phyloP scores from a whole-genome alignment of 2,888 invertebrate genomes.

The Ormyrus rosae region DNA sequence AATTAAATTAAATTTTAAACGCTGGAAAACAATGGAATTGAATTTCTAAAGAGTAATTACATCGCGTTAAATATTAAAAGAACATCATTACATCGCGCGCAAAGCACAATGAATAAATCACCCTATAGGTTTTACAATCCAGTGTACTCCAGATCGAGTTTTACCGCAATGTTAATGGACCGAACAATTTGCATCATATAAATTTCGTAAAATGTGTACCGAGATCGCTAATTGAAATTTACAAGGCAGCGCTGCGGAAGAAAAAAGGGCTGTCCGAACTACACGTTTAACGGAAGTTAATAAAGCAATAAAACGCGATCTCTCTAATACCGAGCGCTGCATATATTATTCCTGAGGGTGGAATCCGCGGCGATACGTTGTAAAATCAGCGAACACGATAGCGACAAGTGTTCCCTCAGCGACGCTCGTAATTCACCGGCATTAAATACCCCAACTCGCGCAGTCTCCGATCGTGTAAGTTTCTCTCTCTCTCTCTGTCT shows the following conservation, averaged over 20 bases:
- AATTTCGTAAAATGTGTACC: neutral
- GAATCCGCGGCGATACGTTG: conserved; percentile 31
- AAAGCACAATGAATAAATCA: too few species aligned
- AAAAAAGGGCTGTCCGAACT: neutral
- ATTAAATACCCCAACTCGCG: conserved; percentile 34
- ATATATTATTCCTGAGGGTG: conserved; percentile 36
- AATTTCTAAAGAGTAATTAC: too few species aligned
- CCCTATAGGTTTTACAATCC: too few species aligned
- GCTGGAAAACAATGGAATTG: too few species aligned
- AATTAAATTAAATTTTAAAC: too few species aligned
- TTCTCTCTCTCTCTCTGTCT: neutral
- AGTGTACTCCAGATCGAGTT: too few species aligned
- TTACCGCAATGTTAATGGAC: too few species aligned
- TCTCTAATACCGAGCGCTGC: conserved; percentile 14
- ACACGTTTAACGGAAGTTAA: conserved; percentile 21
- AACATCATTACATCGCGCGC: too few species aligned
- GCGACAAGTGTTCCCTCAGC: conserved; percentile 50
- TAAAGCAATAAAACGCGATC: conserved; percentile 34
- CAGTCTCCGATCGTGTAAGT: conserved; percentile 32
- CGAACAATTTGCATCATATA: too few species aligned
- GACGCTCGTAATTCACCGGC: conserved; percentile 44
- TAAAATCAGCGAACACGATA: conserved; percentile 50
- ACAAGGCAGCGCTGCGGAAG: neutral
- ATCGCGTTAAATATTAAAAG: too few species aligned
- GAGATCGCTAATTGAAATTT: neutral